These are phyloP conservation scores for Dicaeum eximium DNA, from an alignment of 2,113 vertebrate species.

Conservation along the genomic window DNA sequence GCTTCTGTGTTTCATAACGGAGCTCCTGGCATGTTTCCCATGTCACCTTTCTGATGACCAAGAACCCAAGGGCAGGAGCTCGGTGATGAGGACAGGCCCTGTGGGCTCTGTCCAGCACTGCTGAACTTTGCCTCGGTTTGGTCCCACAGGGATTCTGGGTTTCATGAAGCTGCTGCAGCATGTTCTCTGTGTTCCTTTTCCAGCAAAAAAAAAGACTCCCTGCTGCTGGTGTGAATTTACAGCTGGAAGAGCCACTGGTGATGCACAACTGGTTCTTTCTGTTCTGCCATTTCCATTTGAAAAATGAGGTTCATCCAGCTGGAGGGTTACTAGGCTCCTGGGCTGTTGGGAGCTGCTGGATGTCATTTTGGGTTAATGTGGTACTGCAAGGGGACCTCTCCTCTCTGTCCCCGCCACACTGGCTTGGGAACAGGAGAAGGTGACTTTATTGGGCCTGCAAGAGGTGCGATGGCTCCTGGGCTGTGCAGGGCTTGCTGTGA, in stretches of 20 bases:
- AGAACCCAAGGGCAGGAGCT: neutral
- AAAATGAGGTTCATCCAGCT: neutral
- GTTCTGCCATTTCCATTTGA: neutral
- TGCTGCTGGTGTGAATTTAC: neutral
- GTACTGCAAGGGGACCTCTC: neutral
- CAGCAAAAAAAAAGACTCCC: neutral
- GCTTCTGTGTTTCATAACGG: neutral
- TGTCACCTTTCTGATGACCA: accelerated
- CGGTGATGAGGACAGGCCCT: neutral
- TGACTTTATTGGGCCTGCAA: neutral
- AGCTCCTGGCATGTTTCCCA: neutral
- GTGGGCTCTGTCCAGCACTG: accelerated
- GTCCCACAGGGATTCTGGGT: neutral
- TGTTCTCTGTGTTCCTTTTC: neutral
- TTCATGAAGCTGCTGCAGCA: neutral
- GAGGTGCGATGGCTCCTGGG: neutral
- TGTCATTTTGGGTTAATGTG: neutral
- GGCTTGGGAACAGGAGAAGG: neutral
- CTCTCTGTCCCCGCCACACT: neutral
- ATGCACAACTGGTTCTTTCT: neutral
- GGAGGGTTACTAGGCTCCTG: neutral
- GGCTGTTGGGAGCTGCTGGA: neutral
- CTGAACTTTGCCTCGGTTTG: accelerated
- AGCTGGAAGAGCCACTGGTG: neutral
- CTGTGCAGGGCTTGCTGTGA: neutral